phyloP scores from a whole-genome alignment of 2,797 vertebrate species.

The Premnoplex brunnescens region DNA sequence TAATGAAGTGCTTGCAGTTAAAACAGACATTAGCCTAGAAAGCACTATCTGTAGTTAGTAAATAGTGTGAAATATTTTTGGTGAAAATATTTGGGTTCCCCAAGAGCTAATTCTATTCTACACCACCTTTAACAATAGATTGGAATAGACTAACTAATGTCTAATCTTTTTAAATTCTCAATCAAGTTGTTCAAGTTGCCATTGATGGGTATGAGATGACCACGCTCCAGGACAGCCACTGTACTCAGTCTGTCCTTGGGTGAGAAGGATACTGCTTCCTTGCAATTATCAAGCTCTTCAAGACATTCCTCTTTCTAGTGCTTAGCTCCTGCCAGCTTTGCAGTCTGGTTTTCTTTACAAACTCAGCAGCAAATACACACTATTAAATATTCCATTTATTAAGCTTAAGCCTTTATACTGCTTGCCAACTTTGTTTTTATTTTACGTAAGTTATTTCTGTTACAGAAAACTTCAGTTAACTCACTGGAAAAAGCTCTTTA shows the following conservation, averaged over 20 bases:
- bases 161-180: background rate
- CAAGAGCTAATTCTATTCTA: background rate
- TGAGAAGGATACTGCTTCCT: background rate
- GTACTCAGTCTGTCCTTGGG: background rate
- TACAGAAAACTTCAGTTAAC: conserved; percentile 37
- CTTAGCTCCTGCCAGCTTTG: conserved; percentile 7
- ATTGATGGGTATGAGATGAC: background rate
- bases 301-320: background rate
- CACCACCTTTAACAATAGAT: background rate
- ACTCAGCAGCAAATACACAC: conserved; percentile 49
- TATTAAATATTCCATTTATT: conserved; percentile 51
- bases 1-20: background rate
- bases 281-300: background rate
- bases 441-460: conserved; percentile 41
- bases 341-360: conserved; percentile 47
- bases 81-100: background rate
- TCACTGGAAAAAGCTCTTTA: conserved; percentile 44
- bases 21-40: background rate
- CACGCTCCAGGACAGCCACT: background rate
- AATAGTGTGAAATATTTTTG: background rate
- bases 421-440: conserved; percentile 41
- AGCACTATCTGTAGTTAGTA: background rate
- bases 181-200: background rate
- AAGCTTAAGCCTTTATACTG: conserved; percentile 34
- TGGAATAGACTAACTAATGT: accelerated